Evolutionary conservation across 92 coral and sea anemone species (phyloP).

Genomic region (Epizoanthus fatuus): DNA sequence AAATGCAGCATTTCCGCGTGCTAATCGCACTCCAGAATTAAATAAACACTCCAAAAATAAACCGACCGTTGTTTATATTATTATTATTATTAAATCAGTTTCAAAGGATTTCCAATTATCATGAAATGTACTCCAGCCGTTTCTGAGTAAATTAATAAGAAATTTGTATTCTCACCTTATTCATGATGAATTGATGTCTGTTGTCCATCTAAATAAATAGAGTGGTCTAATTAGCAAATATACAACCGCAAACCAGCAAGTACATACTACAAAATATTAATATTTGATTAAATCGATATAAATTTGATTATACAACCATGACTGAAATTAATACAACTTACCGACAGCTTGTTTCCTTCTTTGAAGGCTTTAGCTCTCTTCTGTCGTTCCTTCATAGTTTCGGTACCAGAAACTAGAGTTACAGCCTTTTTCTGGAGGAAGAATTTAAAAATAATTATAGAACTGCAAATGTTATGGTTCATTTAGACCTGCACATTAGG

Average conservation of each 20-base stretch:
- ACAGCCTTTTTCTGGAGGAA: conserved; percentile 85
- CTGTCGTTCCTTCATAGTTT: conserved; percentile 94
- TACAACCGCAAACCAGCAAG: neutral
- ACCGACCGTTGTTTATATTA: no score
- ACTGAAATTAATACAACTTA: conserved; percentile 36
- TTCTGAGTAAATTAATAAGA: no score
- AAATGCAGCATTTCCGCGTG: no score
- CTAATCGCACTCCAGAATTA: no score
- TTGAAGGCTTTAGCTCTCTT: conserved; percentile 85
- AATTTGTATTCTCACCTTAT: conserved; percentile 69
- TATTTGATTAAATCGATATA: neutral
- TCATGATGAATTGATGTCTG: conserved; percentile 77
- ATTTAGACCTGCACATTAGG: no score
- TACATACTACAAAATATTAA: neutral
- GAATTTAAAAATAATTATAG: neutral
- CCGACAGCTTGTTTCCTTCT: conserved; percentile 81
- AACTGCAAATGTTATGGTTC: no score
- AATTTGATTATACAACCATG: neutral
- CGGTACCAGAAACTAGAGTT: conserved; percentile 88
- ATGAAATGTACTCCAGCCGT: no score
- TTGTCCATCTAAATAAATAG: conserved; percentile 76
- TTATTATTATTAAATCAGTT: no score
- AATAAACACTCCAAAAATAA: no score
- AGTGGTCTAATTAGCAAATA: neutral
- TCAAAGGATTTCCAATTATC: no score